Base-by-base conservation (phyloP, 2,113 vertebrate genomes). In the Vombatus ursinus region DNA sequence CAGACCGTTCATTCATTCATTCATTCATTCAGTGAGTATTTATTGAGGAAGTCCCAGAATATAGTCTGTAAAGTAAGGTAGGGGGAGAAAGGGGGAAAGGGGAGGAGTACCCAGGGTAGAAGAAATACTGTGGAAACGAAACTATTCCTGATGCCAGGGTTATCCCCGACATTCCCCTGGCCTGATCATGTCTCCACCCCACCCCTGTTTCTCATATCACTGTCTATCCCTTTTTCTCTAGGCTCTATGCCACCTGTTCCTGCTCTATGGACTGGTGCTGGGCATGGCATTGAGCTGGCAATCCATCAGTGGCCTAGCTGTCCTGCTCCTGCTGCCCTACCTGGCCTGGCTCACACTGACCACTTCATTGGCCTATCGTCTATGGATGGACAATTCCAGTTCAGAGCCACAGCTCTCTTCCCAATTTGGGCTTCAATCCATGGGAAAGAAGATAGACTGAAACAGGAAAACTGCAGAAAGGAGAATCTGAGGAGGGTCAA, bases 291-390 rank as follows among this genome's bases (percentile, higher is more conserved):
- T 98, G 96, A 99, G 99, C 68, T 99, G 99, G 99, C 99, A 98
- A 96, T 97, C 98, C 92, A 97, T 99, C 97, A 99, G 98, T 99
- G 98, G 98, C 92, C 96, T 98, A 3, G 99, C 99, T 0, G 98
- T 98, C 0, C 97, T 99, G 96, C 98, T 99, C 92, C 97, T 99
- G 98, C 97, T 98, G 84, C 99, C 99, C 1, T 99, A 99, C 98
- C 97, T 99, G 97, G 97, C 99, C 96, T 99, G 99, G 99, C 98
- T 99, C 96, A 99, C 99, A 90, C 96, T 99, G 94, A 99, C 99
- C 1, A 98, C 99, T 5, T 96, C 98, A 57, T 99, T 99, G 50
- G 99, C 98, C 95, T 99, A 99, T 97, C 97, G 97, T 98, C 98
- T 99, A 97, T 99, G 99, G 99, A 99, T 96, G 96, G 99, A 99